These are phyloP conservation scores for Pardalotus punctatus DNA, from an alignment of 2,113 vertebrate species.

Conservation along the genomic window DNA sequence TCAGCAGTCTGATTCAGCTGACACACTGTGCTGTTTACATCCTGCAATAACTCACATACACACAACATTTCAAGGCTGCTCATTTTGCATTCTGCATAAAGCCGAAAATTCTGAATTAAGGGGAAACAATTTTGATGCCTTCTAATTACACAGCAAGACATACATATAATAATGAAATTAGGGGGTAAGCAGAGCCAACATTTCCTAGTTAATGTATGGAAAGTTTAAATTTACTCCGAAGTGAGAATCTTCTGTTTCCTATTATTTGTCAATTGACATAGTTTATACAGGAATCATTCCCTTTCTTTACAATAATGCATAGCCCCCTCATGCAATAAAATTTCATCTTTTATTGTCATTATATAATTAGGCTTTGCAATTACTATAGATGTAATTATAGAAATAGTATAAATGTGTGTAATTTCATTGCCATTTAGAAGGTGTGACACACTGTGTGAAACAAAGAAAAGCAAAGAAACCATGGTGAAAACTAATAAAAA, in stretches of 20 bases:
- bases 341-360: background rate
- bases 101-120: background rate
- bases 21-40: background rate
- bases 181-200: background rate
- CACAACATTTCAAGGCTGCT: background rate
- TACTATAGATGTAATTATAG: background rate
- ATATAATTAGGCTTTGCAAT: background rate
- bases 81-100: background rate
- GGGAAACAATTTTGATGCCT: background rate
- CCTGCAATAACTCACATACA: background rate
- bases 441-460: background rate
- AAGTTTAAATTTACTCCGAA: background rate
- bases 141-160: background rate
- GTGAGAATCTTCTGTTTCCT: background rate
- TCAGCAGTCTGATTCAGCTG: constrained; percentile 18
- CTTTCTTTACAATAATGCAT: background rate
- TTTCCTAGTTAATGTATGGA: background rate
- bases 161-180: background rate
- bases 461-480: background rate
- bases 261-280: background rate
- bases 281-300: background rate
- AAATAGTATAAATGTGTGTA: background rate
- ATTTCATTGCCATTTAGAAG: constrained; percentile 5
- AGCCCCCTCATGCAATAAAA: background rate
- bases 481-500: background rate